Evolutionary conservation across 2,113 vertebrate species (phyloP), one percentile per base, ranked within the genome.

Genomic region (Bungarus multicinctus): DNA sequence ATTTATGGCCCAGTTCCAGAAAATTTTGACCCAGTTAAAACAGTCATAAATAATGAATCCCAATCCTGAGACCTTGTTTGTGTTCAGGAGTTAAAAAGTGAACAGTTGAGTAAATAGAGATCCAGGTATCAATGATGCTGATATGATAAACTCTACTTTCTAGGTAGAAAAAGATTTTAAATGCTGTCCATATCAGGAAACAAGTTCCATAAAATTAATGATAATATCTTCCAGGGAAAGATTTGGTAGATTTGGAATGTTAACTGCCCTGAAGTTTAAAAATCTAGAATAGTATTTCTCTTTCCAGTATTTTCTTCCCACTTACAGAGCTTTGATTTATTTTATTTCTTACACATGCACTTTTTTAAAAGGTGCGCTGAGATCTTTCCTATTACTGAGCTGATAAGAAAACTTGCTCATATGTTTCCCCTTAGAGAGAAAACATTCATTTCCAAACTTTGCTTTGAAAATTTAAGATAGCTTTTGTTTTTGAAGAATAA

Each of bases 11-110:
- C 92, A 96, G 96, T 97, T 98, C 96, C 96, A 95, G 94, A 86
- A 90, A 95, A 97, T 97, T 97, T 96, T 98, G 97, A 97, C 97
- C 97, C 96, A 97, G 97, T 97, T 98, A 97, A 97, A 97, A 96
- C 94, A 94, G 94, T 96, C 96, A 97, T 97, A 98, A 98, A 98
- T 97, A 97, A 96, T 88, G 97, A 89, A 94, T 94, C 94, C 94
- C 54, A 23, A 58, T 96, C 81, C 93, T 94, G 94, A 96, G 93
- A 96, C 89, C 93, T 0, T 54, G 30, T n/a, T 30, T 88, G 27
- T 54, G 85, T 30, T 50, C 47, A 18, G 57, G 7, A 12, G 8
- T 25, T 12, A 7, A 6, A 22, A 22, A 89, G 87, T 22, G 58
- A 85, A 86, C 94, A 39, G 86, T 53, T 52, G 93, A 96, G 93